Conservation (phyloP, 1,140 invertebrate species). For the Magallana angulata region DNA sequence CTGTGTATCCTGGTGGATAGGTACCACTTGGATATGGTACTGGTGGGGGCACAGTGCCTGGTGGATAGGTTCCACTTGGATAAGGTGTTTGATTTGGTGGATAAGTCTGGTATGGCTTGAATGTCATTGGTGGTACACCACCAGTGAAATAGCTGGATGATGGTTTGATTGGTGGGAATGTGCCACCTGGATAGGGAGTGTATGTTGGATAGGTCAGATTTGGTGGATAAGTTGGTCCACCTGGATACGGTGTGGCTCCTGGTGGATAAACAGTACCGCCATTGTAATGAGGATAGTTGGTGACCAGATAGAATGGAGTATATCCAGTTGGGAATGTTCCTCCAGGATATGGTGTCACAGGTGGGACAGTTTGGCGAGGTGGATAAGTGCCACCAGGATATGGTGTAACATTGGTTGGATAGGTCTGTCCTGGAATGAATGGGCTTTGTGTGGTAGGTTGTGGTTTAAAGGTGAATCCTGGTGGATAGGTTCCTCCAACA, state of each 20-base stretch:
- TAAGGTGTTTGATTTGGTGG: constrained; percentile 43
- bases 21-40: constrained; percentile 43
- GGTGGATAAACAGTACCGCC: constrained; percentile 41
- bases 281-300: constrained; percentile 25
- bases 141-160: constrained; percentile 26
- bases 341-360: constrained; percentile 27
- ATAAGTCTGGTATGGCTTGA: constrained; percentile 25
- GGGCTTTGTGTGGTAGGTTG: constrained; percentile 13
- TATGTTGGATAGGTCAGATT: constrained; percentile 40
- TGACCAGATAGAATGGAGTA: constrained; percentile 33
- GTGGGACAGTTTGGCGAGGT: constrained; percentile 12
- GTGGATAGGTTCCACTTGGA: constrained; percentile 38
- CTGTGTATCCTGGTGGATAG: constrained; percentile 36
- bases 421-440: constrained; percentile 46
- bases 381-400: constrained; percentile 41
- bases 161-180: constrained; percentile 33
- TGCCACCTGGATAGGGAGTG: constrained; percentile 32
- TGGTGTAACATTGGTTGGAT: constrained; percentile 42
- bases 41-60: constrained; percentile 10
- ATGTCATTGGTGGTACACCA: background rate
- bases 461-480: constrained; percentile 38
- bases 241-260: constrained; percentile 33
- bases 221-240: constrained; percentile 30
- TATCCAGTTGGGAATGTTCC: constrained; percentile 42
- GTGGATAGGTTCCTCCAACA: constrained; percentile 29